Evolutionary conservation across 2,113 vertebrate species (phyloP).

Genomic region (Xerus inauris): DNA sequence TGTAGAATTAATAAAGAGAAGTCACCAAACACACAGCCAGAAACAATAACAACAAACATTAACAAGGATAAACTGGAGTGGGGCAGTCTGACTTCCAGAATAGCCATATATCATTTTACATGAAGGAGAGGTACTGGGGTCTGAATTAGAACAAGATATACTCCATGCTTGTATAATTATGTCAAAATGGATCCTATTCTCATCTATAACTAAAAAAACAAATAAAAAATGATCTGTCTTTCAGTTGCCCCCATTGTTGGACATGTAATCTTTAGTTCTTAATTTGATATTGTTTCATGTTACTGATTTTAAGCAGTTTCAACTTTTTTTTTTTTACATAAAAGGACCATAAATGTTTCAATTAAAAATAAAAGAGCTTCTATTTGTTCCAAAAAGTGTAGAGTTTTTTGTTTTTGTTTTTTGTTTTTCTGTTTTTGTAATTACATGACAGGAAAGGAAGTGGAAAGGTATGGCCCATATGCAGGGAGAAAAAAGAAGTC

Average conservation of each 20-base stretch:
- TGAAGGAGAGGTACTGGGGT: neutral
- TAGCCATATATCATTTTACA: neutral
- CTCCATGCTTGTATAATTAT: too few species aligned
- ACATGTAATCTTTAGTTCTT: neutral
- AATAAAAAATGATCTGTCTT: neutral
- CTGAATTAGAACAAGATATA: too few species aligned
- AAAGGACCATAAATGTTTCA: neutral
- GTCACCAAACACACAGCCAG: neutral
- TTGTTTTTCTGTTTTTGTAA: too few species aligned
- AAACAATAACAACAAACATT: neutral
- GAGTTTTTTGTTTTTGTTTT: too few species aligned
- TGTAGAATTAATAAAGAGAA: neutral
- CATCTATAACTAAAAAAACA: too few species aligned
- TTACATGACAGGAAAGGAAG: neutral
- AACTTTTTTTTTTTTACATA: slow-evolving; percentile 36
- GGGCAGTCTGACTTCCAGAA: neutral
- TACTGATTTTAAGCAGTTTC: slow-evolving; percentile 50
- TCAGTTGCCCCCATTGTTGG: neutral
- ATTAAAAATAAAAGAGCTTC: slow-evolving; percentile 15
- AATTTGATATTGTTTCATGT: slow-evolving; percentile 43
- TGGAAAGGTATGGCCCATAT: too few species aligned
- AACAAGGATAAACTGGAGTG: neutral
- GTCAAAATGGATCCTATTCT: too few species aligned
- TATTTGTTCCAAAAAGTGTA: neutral
- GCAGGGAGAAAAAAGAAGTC: too few species aligned